These are phyloP conservation scores for Achlya flavicornis DNA, from an alignment of 2,888 invertebrate genomes.

Conservation along the genomic window DNA sequence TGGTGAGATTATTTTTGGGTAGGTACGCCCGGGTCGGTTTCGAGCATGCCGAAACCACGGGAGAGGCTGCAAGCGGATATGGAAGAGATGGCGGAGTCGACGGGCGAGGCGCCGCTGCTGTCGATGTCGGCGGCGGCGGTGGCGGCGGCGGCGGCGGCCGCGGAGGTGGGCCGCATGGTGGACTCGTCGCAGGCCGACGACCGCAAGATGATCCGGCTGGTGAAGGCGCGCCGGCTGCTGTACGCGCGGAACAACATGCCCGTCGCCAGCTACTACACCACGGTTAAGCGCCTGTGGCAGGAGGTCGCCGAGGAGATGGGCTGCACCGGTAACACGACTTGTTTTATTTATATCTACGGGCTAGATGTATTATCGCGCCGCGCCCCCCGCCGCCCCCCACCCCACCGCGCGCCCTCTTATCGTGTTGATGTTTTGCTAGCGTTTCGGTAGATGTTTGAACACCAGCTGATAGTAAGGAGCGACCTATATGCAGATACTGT, in stretches of 20 bases:
- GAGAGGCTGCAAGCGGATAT: constrained; percentile 10
- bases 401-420: constrained; percentile 6
- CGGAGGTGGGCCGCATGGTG: constrained; percentile 65
- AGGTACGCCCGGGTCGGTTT: too few species aligned
- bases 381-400: constrained; percentile 12
- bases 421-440: neutral
- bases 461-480: neutral
- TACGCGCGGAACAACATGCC: constrained; percentile 78
- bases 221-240: constrained; percentile 68
- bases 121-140: too few species aligned
- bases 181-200: constrained; percentile 75
- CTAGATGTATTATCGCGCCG: neutral
- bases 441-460: neutral
- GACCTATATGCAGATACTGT: too few species aligned
- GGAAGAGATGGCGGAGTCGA: too few species aligned
- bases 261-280: constrained; percentile 74
- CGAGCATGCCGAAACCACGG: too few species aligned
- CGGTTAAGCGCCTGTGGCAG: constrained; percentile 71
- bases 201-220: constrained; percentile 70
- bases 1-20: neutral
- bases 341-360: neutral
- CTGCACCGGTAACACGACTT: constrained; percentile 62
- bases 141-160: constrained; percentile 21
- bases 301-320: constrained; percentile 72
- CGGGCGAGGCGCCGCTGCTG: too few species aligned